Conservation (phyloP, 1,140 invertebrate genomes). For the Apis laboriosa region DNA sequence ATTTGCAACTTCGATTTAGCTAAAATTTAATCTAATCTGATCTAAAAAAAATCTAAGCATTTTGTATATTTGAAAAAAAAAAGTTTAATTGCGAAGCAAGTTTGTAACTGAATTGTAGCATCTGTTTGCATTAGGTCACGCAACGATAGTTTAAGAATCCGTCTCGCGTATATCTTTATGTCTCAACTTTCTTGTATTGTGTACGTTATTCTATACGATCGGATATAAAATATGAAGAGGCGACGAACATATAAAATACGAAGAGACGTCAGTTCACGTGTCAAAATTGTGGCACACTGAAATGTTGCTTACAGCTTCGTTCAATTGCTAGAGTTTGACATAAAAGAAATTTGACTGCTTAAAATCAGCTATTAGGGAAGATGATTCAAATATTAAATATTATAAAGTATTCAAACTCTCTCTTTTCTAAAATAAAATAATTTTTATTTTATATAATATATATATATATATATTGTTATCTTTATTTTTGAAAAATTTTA, state of each 20-base stretch:
- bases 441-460: too few species aligned
- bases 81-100: too few species aligned
- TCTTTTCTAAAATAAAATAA: too few species aligned
- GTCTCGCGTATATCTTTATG: background rate
- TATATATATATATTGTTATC: too few species aligned
- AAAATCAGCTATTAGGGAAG: background rate
- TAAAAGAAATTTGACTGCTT: background rate
- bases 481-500: too few species aligned
- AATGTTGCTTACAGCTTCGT: background rate
- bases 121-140: conserved; percentile 15
- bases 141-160: conserved; percentile 23
- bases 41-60: too few species aligned
- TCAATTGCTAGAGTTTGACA: background rate
- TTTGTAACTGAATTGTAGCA: conserved; percentile 7
- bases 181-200: background rate
- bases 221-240: conserved; percentile 33
- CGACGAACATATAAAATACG: background rate
- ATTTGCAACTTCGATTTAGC: background rate
- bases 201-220: background rate
- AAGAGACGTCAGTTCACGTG: conserved; percentile 7
- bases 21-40: too few species aligned
- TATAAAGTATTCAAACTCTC: too few species aligned
- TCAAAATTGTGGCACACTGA: conserved; percentile 21
- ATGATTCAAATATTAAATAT: background rate
- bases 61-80: too few species aligned